Conservation (phyloP, 2,888 invertebrate species). For the Oscheius sp. region DNA sequence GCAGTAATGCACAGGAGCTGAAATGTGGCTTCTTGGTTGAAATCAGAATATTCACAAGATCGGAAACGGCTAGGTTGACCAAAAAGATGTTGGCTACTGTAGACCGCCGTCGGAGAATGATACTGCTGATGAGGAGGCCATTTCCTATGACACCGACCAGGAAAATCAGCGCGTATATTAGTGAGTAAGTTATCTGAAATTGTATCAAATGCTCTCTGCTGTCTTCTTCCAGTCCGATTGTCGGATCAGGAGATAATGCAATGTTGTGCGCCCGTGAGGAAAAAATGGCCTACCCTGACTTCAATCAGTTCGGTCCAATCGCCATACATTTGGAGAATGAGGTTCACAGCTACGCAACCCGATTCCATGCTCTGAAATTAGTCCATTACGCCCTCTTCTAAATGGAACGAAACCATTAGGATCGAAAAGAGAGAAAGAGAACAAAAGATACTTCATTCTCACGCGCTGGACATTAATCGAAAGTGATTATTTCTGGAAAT, state of each 20-base stretch:
- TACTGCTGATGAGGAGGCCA: conserved; percentile 65
- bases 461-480: too few species aligned
- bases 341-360: conserved; percentile 66
- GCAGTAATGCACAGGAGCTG: conserved; percentile 88
- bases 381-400: neutral
- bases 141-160: conserved; percentile 71
- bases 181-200: conserved; percentile 64
- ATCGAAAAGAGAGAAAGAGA: too few species aligned
- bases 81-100: conserved; percentile 86
- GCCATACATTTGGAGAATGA: conserved; percentile 59
- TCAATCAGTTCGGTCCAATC: conserved; percentile 69
- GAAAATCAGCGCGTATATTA: conserved; percentile 68
- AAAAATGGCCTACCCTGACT: conserved; percentile 54
- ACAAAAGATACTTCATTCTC: too few species aligned
- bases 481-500: too few species aligned
- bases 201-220: conserved; percentile 4
- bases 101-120: conserved; percentile 62
- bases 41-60: conserved; percentile 78
- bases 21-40: conserved; percentile 24
- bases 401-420: neutral
- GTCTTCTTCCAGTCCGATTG: neutral
- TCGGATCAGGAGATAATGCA: conserved; percentile 15
- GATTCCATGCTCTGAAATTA: conserved; percentile 19
- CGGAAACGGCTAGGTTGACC: conserved; percentile 92
- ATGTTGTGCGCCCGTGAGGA: neutral